Base-by-base conservation (phyloP, 2,797 vertebrate genomes). In the Ispidina picta region DNA sequence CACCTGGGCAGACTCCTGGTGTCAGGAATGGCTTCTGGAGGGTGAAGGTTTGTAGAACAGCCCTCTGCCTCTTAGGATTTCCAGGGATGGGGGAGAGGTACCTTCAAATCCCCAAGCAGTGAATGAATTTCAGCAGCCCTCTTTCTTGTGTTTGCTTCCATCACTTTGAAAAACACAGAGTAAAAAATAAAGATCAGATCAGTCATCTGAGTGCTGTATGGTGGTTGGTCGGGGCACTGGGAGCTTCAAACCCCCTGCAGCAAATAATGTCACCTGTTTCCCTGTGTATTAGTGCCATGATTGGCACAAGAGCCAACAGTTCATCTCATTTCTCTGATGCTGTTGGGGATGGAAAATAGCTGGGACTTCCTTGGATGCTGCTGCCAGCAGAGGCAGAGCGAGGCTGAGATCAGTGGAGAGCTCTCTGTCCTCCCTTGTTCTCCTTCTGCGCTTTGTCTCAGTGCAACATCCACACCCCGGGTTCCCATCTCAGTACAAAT, bases 281-380 rank as follows among this genome's bases (percentile, higher is more conserved):
- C 3, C 0, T 0, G 0, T 22, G 4, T 48, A 2, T 69, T 43
- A 70, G 39, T 31, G 29, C 23, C 31, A n/a, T 2, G 3, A 20
- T 46, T 85, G 21, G n/a, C 2, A 5, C 43, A 65, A 65, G 5
- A 81, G 35, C 7, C n/a, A 65, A 13, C 5, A 29, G 15, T 39
- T 83, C 22, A 9, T n/a, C 49, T 68, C 6, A 2, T 31, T 77
- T 31, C 19, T 55, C 48, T 16, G 7, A 12, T 46, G 31, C 33
- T 0, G 1, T 11, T 15, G 41, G 33, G 21, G 52, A 29, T 22
- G 29, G 35, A 59, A 66, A 19, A 59, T 5, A 66, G 21, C 41
- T 54, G 46, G 5, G 43, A 39, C 25, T 76, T 92, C 92, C 25
- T 64, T 48, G 54, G 21, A 3, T 20, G 37, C 23, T 68, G 55